Evolutionary conservation across 2,888 invertebrate genomes (phyloP), one percentile per base, ranked within the genome.

Genomic region (Gortyna flavago): DNA sequence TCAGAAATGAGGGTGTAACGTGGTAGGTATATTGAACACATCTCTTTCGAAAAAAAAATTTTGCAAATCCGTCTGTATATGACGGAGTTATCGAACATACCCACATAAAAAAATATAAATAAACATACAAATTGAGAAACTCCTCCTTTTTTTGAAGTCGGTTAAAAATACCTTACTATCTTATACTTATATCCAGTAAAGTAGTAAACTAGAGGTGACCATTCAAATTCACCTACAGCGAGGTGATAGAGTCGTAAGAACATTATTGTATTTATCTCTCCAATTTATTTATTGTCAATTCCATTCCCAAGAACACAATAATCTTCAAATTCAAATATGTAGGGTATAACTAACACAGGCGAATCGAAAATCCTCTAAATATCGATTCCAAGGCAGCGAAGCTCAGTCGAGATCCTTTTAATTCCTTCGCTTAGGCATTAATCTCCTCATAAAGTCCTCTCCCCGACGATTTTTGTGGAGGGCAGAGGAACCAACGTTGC

Each of bases 351-450:
- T 85, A 80, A 78, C 71, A 68, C 59, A 68, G 68, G 61, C 85
- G 67, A 81, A 80, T 77, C 75, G 57, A 41, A 81, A 87, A 85
- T 89, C 88, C 85, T 83, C 83, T 70, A 75, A 81, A 80, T 83
- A 89, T 89, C 86, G 88, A 88, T 85, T 80, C 44, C 48, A 72
- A 84, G 67, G 80, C 77, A 74, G 68, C 87, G 76, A 72, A 80
- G 83, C 89, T 89, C 77, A 79, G 69, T 69, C 75, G 75, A 88
- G 91, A 91, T 91, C 87, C 89, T 84, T 92, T 91, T 93, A 93
- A 94, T 93, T 90, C 92, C 90, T 91, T 88, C 91, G 90, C 91
- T 92, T 90, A 89, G 90, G 79, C 89, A 91, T 92, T 93, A 93
- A 94, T 93, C 93, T 91, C 86, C 86, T 90, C 91, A 89, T 92